These are phyloP conservation scores for Lysiphlebus fabarum DNA, from an alignment of 1,140 invertebrate genomes.

Conservation along the genomic window DNA sequence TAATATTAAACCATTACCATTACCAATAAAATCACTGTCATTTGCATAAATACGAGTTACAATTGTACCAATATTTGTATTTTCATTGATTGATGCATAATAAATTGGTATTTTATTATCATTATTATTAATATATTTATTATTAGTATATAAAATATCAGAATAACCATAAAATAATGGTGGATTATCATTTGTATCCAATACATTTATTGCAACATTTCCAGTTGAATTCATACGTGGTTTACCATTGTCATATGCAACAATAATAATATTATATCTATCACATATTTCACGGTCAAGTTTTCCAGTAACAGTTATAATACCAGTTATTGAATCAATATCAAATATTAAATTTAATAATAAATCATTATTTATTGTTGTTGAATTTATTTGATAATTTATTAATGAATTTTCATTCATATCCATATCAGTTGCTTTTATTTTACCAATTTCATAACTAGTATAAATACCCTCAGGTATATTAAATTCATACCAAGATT, in stretches of 20 bases:
- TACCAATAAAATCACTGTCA: conserved; percentile 78
- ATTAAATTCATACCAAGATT: conserved; percentile 79
- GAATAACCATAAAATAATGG: conserved; percentile 72
- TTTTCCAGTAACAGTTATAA: conserved; percentile 70
- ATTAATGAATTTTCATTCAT: conserved; percentile 73
- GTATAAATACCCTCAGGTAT: conserved; percentile 74
- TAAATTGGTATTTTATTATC: conserved; percentile 62
- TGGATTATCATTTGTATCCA: conserved; percentile 77
- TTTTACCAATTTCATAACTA: conserved; percentile 67
- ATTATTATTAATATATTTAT: conserved; percentile 14
- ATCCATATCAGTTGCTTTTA: conserved; percentile 74
- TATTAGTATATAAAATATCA: conserved; percentile 45
- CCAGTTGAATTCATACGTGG: conserved; percentile 65
- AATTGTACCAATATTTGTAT: conserved; percentile 65
- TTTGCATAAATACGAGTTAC: conserved; percentile 75
- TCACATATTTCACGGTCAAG: conserved; percentile 75
- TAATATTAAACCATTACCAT: conserved; percentile 77
- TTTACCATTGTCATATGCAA: conserved; percentile 72
- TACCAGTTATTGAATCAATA: conserved; percentile 70
- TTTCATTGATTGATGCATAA: conserved; percentile 66
- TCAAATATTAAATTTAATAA: conserved; percentile 63
- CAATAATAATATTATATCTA: conserved; percentile 69
- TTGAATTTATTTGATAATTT: conserved; percentile 61
- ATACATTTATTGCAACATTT: conserved; percentile 74
- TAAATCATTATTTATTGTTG: background rate